Base-by-base conservation (phyloP, 1,140 invertebrate species). In the Dendrolimus kikuchii region DNA sequence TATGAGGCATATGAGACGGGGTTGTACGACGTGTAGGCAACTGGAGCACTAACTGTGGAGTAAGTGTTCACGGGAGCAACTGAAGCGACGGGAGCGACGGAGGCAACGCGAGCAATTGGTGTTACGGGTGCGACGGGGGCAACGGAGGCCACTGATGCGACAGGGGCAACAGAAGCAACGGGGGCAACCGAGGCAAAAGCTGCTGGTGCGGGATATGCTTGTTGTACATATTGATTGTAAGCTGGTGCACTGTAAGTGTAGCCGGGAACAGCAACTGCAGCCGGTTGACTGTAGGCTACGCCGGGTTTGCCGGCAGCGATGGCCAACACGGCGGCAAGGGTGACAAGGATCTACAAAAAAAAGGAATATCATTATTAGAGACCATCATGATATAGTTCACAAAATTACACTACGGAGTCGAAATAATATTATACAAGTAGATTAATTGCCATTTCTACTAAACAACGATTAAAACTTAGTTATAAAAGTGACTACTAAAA, bases 221-320 rank as follows among this genome's bases (percentile, higher is more conserved):
- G 23, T 23, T 23, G 23, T 23, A 23, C 23, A 23, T 23, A 23
- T 23, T 23, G 23, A 23, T 23, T 23, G 23, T 23, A 23, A 23
- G 23, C 23, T 23, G 8, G 42, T 10, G 43, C 55, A 6, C 49
- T 38, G 45, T 57, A 57, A 5, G 53, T 5, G 9, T 40, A 10
- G 38, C 36, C 48, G 41, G 47, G 48, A 36, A 49, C 47, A 8
- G 48, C 54, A 10, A 39, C 38, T 7, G 6, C 41, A n/a, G 41
- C 38, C 4, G 50, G 36, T 2, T 50, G 39, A 39, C 10, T 40
- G 51, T 56, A 53, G 47, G 40, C 10, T 7, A 38, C 53, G 37
- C 45, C 42, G 7, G 55, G 55, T 38, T 52, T 39, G n/a, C 53
- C 58, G n/a, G 53, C 58, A 6, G 53, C 58, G 39, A 60, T 9